These are phyloP conservation scores for Ichneumoninae sp. DNA, from an alignment of 2,888 invertebrate genomes.

Conservation along the genomic window DNA sequence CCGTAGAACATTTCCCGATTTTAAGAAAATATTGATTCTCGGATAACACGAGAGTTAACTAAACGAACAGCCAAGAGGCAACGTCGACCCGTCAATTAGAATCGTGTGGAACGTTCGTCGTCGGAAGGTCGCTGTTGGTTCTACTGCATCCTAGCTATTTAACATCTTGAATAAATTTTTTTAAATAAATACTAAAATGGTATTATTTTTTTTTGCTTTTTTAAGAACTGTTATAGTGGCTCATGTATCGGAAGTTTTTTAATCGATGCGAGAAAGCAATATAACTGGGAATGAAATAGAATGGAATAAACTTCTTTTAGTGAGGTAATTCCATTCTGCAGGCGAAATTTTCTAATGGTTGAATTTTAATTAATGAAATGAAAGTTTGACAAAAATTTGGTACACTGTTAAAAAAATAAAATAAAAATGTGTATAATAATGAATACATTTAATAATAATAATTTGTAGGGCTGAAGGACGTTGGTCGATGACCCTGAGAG, in stretches of 20 bases:
- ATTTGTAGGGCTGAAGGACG: too few relatives aligned
- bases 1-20: slow-evolving; percentile 55
- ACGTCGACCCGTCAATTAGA: not conserved
- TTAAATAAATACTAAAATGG: not conserved
- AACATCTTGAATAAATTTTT: not conserved
- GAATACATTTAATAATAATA: not conserved
- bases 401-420: too few relatives aligned
- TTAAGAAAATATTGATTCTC: slow-evolving; percentile 70
- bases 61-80: slow-evolving; percentile 1
- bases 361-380: too few relatives aligned
- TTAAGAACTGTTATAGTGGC: too few relatives aligned
- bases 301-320: not conserved
- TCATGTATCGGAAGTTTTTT: not conserved
- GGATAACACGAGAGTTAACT: slow-evolving; percentile 62
- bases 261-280: not conserved
- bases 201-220: not conserved
- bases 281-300: not conserved
- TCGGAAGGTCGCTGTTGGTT: not conserved
- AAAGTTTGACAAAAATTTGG: too few relatives aligned
- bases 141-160: not conserved
- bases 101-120: not conserved
- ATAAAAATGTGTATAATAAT: too few relatives aligned
- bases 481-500: too few relatives aligned
- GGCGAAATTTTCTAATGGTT: too few relatives aligned
- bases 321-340: too few relatives aligned